Evolutionary conservation across 2,113 vertebrate genomes (phyloP), one percentile per base, ranked within the genome.

Genomic region (Coregonus clupeaformis): DNA sequence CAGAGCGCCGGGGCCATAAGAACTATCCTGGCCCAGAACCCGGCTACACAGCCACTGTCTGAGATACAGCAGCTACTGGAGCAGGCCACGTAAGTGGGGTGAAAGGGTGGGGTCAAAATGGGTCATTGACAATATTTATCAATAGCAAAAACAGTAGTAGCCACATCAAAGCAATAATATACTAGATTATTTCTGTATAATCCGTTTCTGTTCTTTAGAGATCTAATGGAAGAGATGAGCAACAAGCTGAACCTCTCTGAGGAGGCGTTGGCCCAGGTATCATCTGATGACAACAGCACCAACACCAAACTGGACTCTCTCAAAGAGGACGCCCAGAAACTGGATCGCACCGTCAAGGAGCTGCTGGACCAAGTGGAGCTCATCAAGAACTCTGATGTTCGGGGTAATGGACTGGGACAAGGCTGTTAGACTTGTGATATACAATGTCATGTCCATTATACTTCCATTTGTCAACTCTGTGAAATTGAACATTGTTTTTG

Each of bases 371-470:
- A 98, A 76, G 88, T 99, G 2, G 95, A 99, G 88, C 95, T 96
- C 80, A 95, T 99, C 82, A 99, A 98, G 86, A 98, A 98, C 86
- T 99, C 98, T 1, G 96, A 99, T 86, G 88, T 99, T 80, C 93
- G 92, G 74, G 98, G 98, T 98, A 42, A 30, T 6, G 52, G 12
- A 52, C 47, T 57, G 12, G 42, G 14, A 65, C 25, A 22, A 65
- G 25, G 13, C 25, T 65, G 9, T 6, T 4, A 5, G 25, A 60
- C 57, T 6, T 60, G n/a, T 60, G n/a, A 24, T n/a, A n/a, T 45
- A 69, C 14, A 68, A 18, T 30, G 0, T 69, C 45, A 36, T 68
- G n/a, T 36, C 4, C 29, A 67, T 42, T n/a, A 30, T n/a, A 68
- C 27, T n/a, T n/a, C 47, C 16, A 24, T 63, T 18, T 62, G 14